Evolutionary conservation across 2,888 invertebrate genomes (phyloP).

Genomic region (Drosophila macrothrix): DNA sequence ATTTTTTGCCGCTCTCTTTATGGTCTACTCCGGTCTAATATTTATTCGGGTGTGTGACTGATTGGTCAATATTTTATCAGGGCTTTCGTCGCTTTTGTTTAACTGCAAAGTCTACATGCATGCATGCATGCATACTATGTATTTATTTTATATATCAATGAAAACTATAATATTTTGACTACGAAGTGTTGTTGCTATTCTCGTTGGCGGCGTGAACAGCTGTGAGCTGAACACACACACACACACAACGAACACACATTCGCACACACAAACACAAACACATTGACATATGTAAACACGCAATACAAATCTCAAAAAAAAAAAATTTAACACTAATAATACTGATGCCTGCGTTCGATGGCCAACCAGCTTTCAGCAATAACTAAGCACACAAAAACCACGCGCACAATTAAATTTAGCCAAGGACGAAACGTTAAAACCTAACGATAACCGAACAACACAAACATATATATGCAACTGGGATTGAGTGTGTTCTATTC

Average conservation of each 20-base stretch:
- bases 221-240: slow-evolving; percentile 11
- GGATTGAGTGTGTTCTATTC: slow-evolving; percentile 4
- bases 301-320: background rate
- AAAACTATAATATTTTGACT: background rate
- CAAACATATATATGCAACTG: slow-evolving; percentile 29
- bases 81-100: background rate
- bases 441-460: slow-evolving; percentile 11
- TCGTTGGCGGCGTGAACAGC: slow-evolving; percentile 21
- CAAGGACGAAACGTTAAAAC: slow-evolving; percentile 7
- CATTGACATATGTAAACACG: background rate
- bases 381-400: slow-evolving; percentile 15
- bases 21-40: background rate
- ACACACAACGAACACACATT: background rate
- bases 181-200: background rate
- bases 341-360: background rate
- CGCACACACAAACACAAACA: background rate
- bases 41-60: background rate
- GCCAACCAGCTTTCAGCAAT: slow-evolving; percentile 10
- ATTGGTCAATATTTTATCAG: slow-evolving; percentile 3
- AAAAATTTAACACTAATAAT: slow-evolving; percentile 5
- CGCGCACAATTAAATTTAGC: slow-evolving; percentile 11
- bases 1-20: background rate
- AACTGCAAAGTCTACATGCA: background rate
- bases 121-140: background rate
- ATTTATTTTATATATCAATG: background rate